phyloP scores from a whole-genome alignment of 1,140 invertebrate genomes.

The Hycleus phaleratus region DNA sequence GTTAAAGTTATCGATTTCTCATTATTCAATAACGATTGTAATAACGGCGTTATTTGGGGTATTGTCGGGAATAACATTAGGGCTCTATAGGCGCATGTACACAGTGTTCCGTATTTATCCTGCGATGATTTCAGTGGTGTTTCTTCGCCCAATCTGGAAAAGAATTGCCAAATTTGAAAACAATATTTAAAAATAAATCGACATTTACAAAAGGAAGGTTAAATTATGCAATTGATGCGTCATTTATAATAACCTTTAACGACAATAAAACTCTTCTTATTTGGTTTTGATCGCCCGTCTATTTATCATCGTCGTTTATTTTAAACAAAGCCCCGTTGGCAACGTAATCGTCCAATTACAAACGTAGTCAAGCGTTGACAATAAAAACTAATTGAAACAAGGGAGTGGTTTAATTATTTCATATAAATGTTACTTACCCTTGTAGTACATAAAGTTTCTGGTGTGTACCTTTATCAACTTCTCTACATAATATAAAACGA shows the following conservation, averaged over 20 bases:
- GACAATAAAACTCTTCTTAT: no score
- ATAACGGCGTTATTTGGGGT: slow-evolving; percentile 44
- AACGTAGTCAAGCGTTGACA: no score
- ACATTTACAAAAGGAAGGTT: no score
- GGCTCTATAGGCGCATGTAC: slow-evolving; percentile 66
- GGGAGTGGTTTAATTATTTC: background rate
- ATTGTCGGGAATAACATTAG: slow-evolving; percentile 42
- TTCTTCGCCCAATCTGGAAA: slow-evolving; percentile 52
- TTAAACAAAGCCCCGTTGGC: no score
- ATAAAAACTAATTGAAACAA: background rate
- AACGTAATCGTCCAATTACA: no score
- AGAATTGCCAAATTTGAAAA: background rate
- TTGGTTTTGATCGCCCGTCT: no score
- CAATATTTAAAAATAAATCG: no score
- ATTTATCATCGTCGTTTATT: no score
- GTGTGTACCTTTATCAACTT: slow-evolving; percentile 49
- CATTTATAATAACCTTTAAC: no score
- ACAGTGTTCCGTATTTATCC: slow-evolving; percentile 62
- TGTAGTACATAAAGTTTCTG: slow-evolving; percentile 63
- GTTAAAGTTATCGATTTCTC: slow-evolving; percentile 64
- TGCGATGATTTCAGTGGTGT: slow-evolving; percentile 48
- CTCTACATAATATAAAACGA: slow-evolving; percentile 53
- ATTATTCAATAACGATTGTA: slow-evolving; percentile 60
- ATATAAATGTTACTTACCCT: slow-evolving; percentile 46
- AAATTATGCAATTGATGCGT: no score